Conservation (phyloP, 2,113 vertebrate species). For the Calonectris borealis region DNA sequence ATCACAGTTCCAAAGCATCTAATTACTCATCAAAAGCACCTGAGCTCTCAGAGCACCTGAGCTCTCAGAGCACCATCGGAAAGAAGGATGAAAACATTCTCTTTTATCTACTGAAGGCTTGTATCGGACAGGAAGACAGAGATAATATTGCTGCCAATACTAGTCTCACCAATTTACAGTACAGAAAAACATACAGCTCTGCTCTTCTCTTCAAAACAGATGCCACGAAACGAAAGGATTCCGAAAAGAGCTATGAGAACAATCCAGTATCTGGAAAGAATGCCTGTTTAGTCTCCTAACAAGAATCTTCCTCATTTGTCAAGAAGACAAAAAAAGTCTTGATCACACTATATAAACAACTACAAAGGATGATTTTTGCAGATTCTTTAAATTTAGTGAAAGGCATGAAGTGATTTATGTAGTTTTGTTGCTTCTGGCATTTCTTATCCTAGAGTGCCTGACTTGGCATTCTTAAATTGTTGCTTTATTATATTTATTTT, state of each 20-base stretch:
- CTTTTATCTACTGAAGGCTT: not conserved
- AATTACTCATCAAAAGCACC: not conserved
- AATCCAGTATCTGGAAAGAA: not conserved
- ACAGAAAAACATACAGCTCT: not conserved
- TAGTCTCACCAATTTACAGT: not conserved
- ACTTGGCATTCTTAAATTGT: not conserved
- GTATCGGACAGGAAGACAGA: not conserved
- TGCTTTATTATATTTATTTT: not conserved
- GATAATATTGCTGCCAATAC: not conserved
- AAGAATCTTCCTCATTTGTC: not conserved
- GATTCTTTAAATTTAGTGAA: not conserved
- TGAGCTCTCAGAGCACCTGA: not conserved
- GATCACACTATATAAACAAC: not conserved
- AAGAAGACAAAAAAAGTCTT: not conserved
- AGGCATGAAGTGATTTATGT: not conserved
- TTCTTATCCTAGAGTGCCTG: not conserved
- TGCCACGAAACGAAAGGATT: not conserved
- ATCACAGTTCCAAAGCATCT: not conserved
- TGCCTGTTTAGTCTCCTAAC: not conserved
- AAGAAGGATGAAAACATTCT: not conserved
- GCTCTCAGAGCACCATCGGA: not conserved
- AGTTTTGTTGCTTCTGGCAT: not conserved
- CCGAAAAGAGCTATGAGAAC: not conserved
- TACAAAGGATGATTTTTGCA: not conserved
- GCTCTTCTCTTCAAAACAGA: not conserved